Evolutionary conservation across 2,888 invertebrate species (phyloP).

Genomic region (Chesias legatella): DNA sequence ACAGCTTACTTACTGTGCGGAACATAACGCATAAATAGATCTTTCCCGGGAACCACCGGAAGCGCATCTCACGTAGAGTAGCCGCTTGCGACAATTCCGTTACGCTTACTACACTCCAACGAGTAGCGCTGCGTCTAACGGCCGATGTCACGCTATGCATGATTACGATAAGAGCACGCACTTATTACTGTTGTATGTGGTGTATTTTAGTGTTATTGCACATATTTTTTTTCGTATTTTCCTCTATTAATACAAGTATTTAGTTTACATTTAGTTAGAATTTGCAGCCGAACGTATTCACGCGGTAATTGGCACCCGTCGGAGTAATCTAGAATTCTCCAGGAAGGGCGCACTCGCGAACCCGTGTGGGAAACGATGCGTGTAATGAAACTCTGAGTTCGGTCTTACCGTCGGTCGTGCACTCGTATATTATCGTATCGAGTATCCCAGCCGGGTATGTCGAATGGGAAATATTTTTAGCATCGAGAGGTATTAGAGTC

Average conservation of each 20-base stretch:
- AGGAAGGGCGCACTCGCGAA: constrained; percentile 59
- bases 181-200: constrained; percentile 56
- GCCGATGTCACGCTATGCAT: constrained; percentile 76
- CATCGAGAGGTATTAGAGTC: constrained; percentile 5
- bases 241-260: constrained; percentile 25
- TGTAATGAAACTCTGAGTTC: constrained; percentile 69
- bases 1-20: constrained; percentile 68
- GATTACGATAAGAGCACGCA: constrained; percentile 75
- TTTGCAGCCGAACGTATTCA: constrained; percentile 34
- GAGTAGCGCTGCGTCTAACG: constrained; percentile 62
- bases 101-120: constrained; percentile 59
- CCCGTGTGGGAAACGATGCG: constrained; percentile 65
- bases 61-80: constrained; percentile 72
- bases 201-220: constrained; percentile 65
- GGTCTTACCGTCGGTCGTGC: constrained; percentile 40
- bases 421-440: constrained; percentile 46
- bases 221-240: constrained; percentile 48
- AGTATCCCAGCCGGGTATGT: constrained; percentile 17
- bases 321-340: constrained; percentile 49
- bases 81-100: constrained; percentile 63
- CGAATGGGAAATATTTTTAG: constrained; percentile 13
- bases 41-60: constrained; percentile 79
- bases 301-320: constrained; percentile 39
- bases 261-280: constrained; percentile 29
- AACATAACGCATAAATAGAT: constrained; percentile 78